Base-by-base conservation (phyloP, 2,113 vertebrate species). In the Ammodytes dubius region DNA sequence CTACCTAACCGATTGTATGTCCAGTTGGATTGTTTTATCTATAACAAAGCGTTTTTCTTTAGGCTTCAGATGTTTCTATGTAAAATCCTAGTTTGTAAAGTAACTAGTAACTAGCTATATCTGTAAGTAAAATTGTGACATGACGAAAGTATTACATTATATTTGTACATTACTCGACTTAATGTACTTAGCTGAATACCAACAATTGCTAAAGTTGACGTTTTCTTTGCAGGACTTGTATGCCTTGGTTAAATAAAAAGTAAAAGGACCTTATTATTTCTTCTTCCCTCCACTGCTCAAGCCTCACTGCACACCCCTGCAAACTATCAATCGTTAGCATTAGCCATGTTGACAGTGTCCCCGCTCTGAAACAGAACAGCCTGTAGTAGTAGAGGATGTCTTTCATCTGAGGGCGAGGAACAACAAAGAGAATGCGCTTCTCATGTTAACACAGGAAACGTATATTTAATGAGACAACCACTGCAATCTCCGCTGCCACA, bases 401-500 rank as follows among this genome's bases (percentile, higher is more conserved):
- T 91, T 77, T 89, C 77, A 87, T 81, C 71, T 56, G 59, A 68
- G 47, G 27, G 61, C 58, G 46, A 54, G 59, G 27, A 75, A 71
- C 74, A 84, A 73, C 81, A 84, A 67, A 83, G 83, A 86, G 60
- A 77, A 52, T 19, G 57, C 69, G 84, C 82, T 74, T 74, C 42
- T 70, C 74, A 81, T 87, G 85, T 85, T 84, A 84, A 88, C 75
- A 81, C 86, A 79, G 88, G 82, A 91, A 92, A 89, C 83, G 56
- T 85, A 79, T 79, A 88, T 87, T 90, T 88, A 83, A 89, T 85
- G 79, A 88, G 77, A 90, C 82, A 82, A 79, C 86, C 80, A 27
- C 73, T 69, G 82, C 81, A 83, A 88, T 86, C 85, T 87, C 66
- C 15, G 57, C 87, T 56, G 77, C 85, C 82, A 70, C 27, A 77